Evolutionary conservation across 2,888 invertebrate species (phyloP).

Genomic region (Lordiphosa andalusiaca): DNA sequence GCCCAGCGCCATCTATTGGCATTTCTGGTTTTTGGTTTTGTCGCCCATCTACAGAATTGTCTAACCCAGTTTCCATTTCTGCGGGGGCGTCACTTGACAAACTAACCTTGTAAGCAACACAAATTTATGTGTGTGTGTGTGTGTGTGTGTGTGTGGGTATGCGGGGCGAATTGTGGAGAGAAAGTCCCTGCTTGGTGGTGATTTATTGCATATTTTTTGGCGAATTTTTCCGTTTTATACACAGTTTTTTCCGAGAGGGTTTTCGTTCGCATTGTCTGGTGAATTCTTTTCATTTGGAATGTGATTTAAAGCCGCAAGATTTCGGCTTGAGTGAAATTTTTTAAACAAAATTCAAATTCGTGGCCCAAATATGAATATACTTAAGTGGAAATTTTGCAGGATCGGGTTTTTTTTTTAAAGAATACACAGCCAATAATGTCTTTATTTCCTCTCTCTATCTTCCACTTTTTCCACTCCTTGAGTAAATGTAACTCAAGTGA

Average conservation of each 20-base stretch:
- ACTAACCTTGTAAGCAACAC: conserved; percentile 61
- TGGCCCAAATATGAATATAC: conserved; percentile 36
- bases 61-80: conserved; percentile 51
- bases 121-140: conserved; percentile 63
- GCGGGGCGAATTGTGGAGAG: conserved; percentile 15
- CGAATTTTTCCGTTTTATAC: conserved; percentile 56
- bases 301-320: conserved; percentile 9
- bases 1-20: conserved; percentile 57
- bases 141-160: conserved; percentile 60
- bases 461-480: too few relatives aligned
- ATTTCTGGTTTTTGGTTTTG: conserved; percentile 43
- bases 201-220: conserved; percentile 65
- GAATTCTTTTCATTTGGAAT: conserved; percentile 7
- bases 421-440: too few relatives aligned
- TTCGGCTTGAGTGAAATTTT: conserved; percentile 6
- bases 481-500: too few relatives aligned
- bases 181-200: conserved; percentile 42
- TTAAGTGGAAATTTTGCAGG: conserved; percentile 32
- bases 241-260: conserved; percentile 24
- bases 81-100: conserved; percentile 31
- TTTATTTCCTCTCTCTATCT: too few relatives aligned
- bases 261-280: conserved; percentile 9
- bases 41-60: conserved; percentile 31
- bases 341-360: conserved; percentile 1
- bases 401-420: too few relatives aligned